Conservation (phyloP, 2,113 vertebrate genomes). For the Aspidoscelis tigris region DNA sequence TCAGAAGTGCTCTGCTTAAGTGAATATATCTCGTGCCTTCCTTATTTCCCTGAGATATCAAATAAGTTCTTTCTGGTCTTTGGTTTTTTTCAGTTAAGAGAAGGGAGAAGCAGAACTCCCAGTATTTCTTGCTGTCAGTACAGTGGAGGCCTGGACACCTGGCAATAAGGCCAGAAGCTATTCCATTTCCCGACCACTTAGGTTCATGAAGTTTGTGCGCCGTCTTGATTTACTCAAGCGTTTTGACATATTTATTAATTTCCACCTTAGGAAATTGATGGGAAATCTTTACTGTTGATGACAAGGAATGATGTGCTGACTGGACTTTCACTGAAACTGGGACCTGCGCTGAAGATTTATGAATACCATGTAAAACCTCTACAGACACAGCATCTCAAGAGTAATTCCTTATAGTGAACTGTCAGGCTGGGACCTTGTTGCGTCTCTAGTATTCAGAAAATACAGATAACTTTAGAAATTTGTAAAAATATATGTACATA, state of each 20-base stretch:
- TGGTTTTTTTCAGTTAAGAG: background rate
- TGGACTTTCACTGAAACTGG: constrained; percentile 97
- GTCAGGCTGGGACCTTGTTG: constrained; percentile 65
- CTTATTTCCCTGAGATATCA: background rate
- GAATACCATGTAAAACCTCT: constrained; percentile 98
- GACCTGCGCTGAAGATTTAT: constrained; percentile 98
- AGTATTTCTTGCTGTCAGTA: background rate
- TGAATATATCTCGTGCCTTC: background rate
- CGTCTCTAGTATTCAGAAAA: constrained; percentile 66
- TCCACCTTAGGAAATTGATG: constrained; percentile 94
- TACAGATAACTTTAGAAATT: constrained; percentile 76
- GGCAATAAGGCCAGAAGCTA: background rate
- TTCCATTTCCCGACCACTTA: background rate
- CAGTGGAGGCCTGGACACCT: background rate
- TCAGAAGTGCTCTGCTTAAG: background rate
- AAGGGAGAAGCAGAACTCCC: background rate
- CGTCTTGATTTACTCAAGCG: constrained; percentile 9
- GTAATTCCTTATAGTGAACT: constrained; percentile 84
- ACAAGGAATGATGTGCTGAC: constrained; percentile 97
- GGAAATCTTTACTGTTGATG: constrained; percentile 97
- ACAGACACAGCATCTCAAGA: constrained; percentile 96
- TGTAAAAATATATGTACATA: constrained; percentile 72
- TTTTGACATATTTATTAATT: constrained; percentile 69
- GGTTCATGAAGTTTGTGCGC: background rate
- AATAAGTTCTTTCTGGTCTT: background rate